Evolutionary conservation across 2,888 invertebrate species (phyloP), one percentile per base, ranked within the genome.

Genomic region (Ceratothoa steindachneri): DNA sequence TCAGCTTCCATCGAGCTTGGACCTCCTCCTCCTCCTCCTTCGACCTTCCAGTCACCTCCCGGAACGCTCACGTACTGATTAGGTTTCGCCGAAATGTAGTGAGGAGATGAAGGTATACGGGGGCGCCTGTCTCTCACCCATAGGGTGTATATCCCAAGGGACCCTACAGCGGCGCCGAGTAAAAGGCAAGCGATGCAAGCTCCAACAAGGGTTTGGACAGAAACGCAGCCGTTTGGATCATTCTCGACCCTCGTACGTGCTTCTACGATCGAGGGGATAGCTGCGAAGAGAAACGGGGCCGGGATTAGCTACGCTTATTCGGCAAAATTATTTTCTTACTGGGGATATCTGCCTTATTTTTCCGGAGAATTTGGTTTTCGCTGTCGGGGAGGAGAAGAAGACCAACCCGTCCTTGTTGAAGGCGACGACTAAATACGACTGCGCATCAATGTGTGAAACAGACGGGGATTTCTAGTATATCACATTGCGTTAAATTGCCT

Each of bases 101-200:
- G 92, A 0, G 92, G 92, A 69, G 91, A 91, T 55, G 91, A 89
- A 88, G 87, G 73, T 85, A 85, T 77, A 85, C 73, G 67, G 53
- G 60, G 88, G 87, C 72, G 85, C 24, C 72, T 68, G 65, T 73
- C 82, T 81, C 83, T 83, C 82, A 83, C 86, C 83, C 83, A 83
- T 80, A 88, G 88, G 83, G 81, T 86, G 82, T 85, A 87, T 75
- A 83, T 87, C 74, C 85, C 77, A 67, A 84, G 76, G 70, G 85
- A 83, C n/a, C 85, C 82, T 76, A 82, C 83, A 80, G 82, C 84
- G 84, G 83, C 84, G 81, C 81, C 88, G 81, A 83, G 82, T 5
- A 80, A 22, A 66, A 82, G 80, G 30, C 81, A 80, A 9, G 74
- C 79, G 69, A 82, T 65, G 74, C 81, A 81, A 22, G 81, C 80